A percentile compares a stretch with the other conserved stretches of the same genome.
These are phyloP conservation scores for Magallana gigas DNA, from an alignment of 1,140 invertebrate genomes.

Conservation along the genomic window DNA sequence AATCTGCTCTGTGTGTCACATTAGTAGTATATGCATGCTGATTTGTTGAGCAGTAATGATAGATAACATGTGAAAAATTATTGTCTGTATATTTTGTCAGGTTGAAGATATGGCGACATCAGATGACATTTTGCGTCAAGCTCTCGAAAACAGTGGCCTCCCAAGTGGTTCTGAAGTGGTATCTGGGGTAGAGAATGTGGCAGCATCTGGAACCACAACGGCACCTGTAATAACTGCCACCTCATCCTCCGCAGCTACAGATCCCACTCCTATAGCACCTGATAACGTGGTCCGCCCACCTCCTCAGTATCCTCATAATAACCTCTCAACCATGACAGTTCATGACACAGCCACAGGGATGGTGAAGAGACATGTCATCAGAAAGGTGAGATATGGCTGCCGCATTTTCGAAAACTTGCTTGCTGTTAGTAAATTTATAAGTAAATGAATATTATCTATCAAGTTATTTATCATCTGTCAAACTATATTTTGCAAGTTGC, in stretches of 20 bases:
- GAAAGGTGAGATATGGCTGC: constrained; percentile 77
- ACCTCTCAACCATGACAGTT: constrained; percentile 71
- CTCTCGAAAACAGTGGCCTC: constrained; percentile 82
- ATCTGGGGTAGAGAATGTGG: constrained; percentile 37
- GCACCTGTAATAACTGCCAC: constrained; percentile 17
- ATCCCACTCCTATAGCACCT: constrained; percentile 15
- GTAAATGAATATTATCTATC: too few species aligned
- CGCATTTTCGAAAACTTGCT: too few species aligned
- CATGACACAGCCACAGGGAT: constrained; percentile 78
- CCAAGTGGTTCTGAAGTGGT: constrained; percentile 58
- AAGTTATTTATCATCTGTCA: too few species aligned
- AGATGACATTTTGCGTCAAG: constrained; percentile 83
- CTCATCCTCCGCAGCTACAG: constrained; percentile 20
- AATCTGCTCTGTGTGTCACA: too few species aligned
- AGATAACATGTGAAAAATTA: too few species aligned
- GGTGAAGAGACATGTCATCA: constrained; percentile 79
- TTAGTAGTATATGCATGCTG: too few species aligned
- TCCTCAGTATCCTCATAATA: constrained; percentile 41
- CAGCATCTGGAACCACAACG: constrained; percentile 13
- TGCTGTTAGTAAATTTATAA: too few species aligned
- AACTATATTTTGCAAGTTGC: too few species aligned
- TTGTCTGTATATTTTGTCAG: background rate
- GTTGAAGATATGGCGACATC: constrained; percentile 46
- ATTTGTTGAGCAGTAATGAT: too few species aligned
- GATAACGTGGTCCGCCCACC: constrained; percentile 16